Percentiles rank a stretch among this genome's conserved stretches.
Evolutionary conservation across 2,797 vertebrate species (phyloP).

Genomic region (Myotis vivesi): DNA sequence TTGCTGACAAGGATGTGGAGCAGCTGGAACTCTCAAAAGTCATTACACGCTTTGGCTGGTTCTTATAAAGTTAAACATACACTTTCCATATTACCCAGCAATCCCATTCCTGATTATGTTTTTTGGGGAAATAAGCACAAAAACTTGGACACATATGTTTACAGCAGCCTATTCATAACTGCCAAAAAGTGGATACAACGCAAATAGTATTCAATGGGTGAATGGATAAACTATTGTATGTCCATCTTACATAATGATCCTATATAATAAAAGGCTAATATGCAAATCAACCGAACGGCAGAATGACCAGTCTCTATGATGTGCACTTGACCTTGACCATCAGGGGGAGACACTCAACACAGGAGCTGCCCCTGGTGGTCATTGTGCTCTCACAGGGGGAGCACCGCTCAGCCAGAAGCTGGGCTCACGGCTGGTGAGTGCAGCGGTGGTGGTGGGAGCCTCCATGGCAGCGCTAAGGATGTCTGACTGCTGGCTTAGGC

Average conservation of each 20-base stretch:
- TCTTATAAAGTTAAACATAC: neutral
- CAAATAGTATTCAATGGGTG: neutral
- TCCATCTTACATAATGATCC: neutral
- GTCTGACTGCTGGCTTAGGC: too few species aligned
- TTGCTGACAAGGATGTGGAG: neutral
- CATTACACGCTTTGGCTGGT: neutral
- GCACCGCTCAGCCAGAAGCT: too few species aligned
- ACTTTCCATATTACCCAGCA: neutral
- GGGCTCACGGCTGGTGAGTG: too few species aligned
- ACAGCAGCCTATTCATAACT: neutral
- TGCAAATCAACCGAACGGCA: too few species aligned
- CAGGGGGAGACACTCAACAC: too few species aligned
- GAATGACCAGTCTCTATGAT: too few species aligned
- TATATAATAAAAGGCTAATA: too few species aligned
- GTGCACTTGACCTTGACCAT: too few species aligned
- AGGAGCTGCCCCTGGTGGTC: too few species aligned
- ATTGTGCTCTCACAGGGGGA: too few species aligned
- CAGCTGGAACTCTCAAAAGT: neutral
- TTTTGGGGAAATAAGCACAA: neutral
- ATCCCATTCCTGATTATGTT: neutral
- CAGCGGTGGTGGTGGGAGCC: too few species aligned
- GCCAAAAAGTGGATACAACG: neutral
- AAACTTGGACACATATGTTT: neutral
- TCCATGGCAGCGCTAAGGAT: too few species aligned
- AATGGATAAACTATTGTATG: neutral